Percentiles rank a stretch among this genome's conserved stretches.
These are phyloP conservation scores for Bucco capensis DNA, from an alignment of 2,113 vertebrate species.

Conservation along the genomic window DNA sequence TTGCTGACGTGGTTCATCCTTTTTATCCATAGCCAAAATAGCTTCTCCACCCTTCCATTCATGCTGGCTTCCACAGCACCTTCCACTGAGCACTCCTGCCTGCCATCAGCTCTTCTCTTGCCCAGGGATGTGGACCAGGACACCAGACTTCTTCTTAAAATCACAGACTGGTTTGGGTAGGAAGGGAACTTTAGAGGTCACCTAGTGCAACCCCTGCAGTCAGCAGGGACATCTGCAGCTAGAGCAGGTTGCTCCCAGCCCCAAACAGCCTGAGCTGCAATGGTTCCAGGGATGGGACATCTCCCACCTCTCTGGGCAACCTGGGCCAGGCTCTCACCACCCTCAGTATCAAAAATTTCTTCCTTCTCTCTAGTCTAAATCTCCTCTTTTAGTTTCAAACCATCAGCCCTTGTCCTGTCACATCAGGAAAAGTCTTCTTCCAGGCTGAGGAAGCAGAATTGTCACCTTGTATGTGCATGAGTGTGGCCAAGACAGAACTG, in stretches of 20 bases:
- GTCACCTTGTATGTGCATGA: rapidly evolving
- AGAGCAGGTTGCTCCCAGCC: too few species aligned
- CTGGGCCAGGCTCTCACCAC: background rate
- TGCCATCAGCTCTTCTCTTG: background rate
- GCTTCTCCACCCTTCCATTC: background rate
- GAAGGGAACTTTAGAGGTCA: background rate
- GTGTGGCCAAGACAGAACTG: background rate
- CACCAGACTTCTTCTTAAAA: background rate
- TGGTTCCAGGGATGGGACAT: too few species aligned
- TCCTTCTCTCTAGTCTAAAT: background rate
- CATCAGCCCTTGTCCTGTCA: background rate
- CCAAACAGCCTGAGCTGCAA: too few species aligned
- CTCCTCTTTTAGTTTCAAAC: background rate
- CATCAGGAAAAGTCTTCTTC: background rate
- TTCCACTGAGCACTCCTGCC: background rate
- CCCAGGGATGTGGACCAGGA: background rate
- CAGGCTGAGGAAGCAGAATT: background rate
- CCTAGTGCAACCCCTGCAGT: background rate
- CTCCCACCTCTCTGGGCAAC: background rate
- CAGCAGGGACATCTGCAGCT: too few species aligned
- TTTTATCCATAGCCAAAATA: background rate
- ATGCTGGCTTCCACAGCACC: background rate
- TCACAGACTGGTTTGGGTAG: background rate
- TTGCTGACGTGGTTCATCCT: background rate
- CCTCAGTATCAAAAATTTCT: too few species aligned